phyloP scores from a whole-genome alignment of 2,797 vertebrate genomes.

The Phalloptychus januarius region DNA sequence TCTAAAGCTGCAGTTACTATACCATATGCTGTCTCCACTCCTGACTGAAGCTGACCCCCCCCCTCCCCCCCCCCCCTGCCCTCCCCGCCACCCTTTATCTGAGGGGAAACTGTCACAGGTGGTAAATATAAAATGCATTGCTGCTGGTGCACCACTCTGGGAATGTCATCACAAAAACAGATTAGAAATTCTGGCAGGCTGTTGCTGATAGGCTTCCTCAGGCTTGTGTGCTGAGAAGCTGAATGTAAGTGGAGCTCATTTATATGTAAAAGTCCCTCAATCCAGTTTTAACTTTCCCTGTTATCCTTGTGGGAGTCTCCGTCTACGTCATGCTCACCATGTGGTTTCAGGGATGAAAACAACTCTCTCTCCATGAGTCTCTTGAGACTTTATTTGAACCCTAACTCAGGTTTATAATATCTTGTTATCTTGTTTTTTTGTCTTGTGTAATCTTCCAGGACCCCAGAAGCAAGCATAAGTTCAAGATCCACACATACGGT shows the following conservation, averaged over 20 bases:
- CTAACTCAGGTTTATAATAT: not conserved
- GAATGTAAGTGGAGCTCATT: constrained; percentile 1
- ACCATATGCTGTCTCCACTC: not conserved
- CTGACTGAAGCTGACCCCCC: not conserved
- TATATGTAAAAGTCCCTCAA: constrained; percentile 7
- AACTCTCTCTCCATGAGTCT: not conserved
- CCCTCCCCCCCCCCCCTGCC: not conserved
- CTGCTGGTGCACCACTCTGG: constrained; percentile 4
- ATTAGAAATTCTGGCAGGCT: constrained; percentile 5
- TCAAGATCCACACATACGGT: constrained; percentile 96
- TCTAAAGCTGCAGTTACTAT: not conserved
- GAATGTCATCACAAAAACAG: constrained; percentile 1
- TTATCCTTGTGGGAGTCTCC: not conserved
- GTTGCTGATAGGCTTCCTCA: not conserved
- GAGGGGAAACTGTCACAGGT: not conserved
- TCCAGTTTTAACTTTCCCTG: not conserved
- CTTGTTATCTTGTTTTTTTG: not conserved
- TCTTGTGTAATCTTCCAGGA: constrained; percentile 79
- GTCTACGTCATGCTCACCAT: not conserved
- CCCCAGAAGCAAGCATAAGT: constrained; percentile 99
- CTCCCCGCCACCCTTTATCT: not conserved
- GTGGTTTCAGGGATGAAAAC: not conserved
- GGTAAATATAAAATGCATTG: constrained; percentile 11
- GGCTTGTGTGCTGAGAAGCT: not conserved
- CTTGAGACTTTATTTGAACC: not conserved